Conservation (phyloP, 2,113 vertebrate genomes). For the Myxocyprinus asiaticus region DNA sequence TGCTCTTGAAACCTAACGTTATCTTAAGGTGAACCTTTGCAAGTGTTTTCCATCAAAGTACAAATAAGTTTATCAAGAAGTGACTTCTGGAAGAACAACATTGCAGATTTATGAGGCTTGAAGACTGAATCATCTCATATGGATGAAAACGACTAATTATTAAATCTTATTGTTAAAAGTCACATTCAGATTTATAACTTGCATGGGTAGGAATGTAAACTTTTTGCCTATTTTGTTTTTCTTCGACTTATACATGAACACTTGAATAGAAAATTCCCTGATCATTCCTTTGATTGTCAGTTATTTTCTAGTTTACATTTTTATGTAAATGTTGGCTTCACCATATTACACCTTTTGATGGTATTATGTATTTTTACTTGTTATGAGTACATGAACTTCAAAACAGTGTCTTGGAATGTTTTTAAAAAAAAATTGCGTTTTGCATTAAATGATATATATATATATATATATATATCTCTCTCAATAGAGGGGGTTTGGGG, state of each 20-base stretch:
- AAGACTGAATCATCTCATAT: too few relatives aligned
- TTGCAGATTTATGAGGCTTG: too few relatives aligned
- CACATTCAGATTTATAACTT: constrained; percentile 69
- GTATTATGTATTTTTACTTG: constrained; percentile 65
- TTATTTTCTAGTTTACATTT: constrained; percentile 41
- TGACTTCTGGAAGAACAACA: neutral
- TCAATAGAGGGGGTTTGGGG: constrained; percentile 48
- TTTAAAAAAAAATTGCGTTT: constrained; percentile 51
- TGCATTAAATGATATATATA: constrained; percentile 43
- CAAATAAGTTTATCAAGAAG: neutral
- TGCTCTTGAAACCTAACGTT: too few relatives aligned
- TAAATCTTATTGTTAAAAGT: constrained; percentile 59
- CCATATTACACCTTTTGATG: constrained; percentile 53
- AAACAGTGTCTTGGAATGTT: constrained; percentile 65
- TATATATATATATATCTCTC: constrained; percentile 44
- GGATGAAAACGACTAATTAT: too few relatives aligned
- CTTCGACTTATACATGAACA: constrained; percentile 44
- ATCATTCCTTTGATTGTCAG: constrained; percentile 62
- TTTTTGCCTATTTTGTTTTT: constrained; percentile 50
- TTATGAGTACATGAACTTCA: constrained; percentile 56
- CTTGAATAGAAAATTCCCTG: constrained; percentile 51
- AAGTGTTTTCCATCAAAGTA: neutral
- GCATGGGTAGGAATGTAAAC: constrained; percentile 74
- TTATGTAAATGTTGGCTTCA: constrained; percentile 57
- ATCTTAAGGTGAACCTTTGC: neutral